phyloP scores from a whole-genome alignment of 2,797 vertebrate genomes.

The Ptychobarbus kaznakovi region DNA sequence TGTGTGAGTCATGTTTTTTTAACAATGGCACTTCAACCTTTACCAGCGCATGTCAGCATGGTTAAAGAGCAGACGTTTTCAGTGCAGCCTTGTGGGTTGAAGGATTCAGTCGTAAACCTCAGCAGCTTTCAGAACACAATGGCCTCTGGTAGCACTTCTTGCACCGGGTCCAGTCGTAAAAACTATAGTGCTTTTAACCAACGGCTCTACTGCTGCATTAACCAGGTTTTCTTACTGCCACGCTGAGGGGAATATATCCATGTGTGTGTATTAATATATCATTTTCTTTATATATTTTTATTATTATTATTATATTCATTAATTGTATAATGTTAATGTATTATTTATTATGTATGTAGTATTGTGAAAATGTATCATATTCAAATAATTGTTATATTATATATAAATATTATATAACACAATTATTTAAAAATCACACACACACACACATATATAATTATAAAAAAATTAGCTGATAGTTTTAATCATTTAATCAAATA shows the following conservation, averaged over 20 bases:
- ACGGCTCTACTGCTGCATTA: background rate
- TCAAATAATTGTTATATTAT: background rate
- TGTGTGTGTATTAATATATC: background rate
- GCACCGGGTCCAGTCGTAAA: background rate
- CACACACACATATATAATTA: too few relatives aligned
- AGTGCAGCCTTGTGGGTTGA: constrained; percentile 6
- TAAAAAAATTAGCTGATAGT: background rate
- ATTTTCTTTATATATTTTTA: background rate
- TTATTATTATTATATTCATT: background rate
- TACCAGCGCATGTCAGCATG: constrained; percentile 6
- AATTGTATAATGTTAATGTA: background rate
- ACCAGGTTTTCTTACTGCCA: background rate
- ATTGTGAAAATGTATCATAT: background rate
- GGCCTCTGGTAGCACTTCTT: background rate
- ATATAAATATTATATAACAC: too few relatives aligned
- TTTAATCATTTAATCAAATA: background rate
- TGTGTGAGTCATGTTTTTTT: background rate
- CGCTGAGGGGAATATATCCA: background rate
- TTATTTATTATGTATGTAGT: background rate
- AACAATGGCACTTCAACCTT: background rate
- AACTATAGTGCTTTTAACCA: constrained; percentile 17
- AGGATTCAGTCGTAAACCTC: constrained; percentile 12
- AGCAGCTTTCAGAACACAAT: constrained; percentile 16
- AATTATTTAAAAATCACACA: background rate
- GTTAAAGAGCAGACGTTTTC: constrained; percentile 13